These are phyloP conservation scores for Patella vulgata DNA, from an alignment of 1,140 invertebrate species.

Conservation along the genomic window DNA sequence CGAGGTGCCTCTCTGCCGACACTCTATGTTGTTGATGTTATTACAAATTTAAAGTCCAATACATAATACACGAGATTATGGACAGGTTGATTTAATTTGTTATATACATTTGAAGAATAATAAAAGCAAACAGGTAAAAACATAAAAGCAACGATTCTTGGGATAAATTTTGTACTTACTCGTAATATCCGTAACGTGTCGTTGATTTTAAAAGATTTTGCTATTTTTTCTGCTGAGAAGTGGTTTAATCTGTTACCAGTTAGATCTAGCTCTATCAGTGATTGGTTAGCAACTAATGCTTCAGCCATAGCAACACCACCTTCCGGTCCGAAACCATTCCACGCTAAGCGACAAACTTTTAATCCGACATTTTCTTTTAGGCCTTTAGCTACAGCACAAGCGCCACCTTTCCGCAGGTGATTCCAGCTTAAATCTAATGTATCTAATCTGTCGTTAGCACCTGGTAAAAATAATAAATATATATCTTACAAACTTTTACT, in stretches of 20 bases:
- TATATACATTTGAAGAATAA: too few relatives aligned
- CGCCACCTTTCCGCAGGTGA: conserved; percentile 57
- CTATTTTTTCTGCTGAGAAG: conserved; percentile 52
- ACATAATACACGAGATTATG: too few relatives aligned
- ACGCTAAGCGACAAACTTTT: conserved; percentile 60
- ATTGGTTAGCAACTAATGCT: conserved; percentile 55
- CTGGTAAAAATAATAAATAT: conserved; percentile 31
- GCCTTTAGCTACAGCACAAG: conserved; percentile 60
- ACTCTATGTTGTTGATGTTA: too few relatives aligned
- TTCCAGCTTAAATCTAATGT: conserved; percentile 66
- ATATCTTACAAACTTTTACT: too few relatives aligned
- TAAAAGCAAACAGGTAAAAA: too few relatives aligned
- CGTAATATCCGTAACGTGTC: conserved; percentile 59
- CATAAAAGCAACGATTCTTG: too few relatives aligned
- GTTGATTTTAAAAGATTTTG: conserved; percentile 59
- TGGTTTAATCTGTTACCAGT: conserved; percentile 61
- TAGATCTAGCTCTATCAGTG: conserved; percentile 60
- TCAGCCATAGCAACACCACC: conserved; percentile 62
- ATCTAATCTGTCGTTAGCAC: conserved; percentile 64
- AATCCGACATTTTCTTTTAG: conserved; percentile 65
- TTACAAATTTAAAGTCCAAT: too few relatives aligned
- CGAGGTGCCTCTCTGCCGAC: too few relatives aligned
- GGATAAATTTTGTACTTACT: conserved; percentile 45
- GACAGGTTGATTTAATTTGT: too few relatives aligned
- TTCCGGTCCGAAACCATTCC: conserved; percentile 64